These are phyloP conservation scores for Coturnix japonica DNA, from an alignment of 2,113 vertebrate genomes.

Conservation along the genomic window DNA sequence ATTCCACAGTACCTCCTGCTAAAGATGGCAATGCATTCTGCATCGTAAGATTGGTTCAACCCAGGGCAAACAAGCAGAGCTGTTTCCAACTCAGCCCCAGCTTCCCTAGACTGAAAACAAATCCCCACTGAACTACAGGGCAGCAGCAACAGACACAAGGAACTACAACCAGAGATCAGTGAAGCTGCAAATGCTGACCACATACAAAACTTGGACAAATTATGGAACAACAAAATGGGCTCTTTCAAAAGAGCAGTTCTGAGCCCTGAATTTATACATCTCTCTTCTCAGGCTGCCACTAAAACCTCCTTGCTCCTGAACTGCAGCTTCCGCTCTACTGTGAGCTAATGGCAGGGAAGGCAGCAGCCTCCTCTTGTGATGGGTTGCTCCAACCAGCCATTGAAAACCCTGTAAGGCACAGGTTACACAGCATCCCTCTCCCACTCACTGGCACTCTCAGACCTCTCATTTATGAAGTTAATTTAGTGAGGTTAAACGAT, in stretches of 20 bases:
- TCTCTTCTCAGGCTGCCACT: neutral
- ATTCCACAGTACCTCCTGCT: neutral
- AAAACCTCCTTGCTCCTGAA: neutral
- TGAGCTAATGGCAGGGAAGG: neutral
- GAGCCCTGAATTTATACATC: neutral
- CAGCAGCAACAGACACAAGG: neutral
- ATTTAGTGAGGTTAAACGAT: slow-evolving; percentile 34
- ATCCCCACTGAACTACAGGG: neutral
- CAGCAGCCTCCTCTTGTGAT: neutral
- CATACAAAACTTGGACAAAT: neutral
- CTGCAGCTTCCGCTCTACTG: neutral
- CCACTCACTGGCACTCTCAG: neutral
- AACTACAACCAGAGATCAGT: neutral
- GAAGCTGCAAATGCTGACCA: neutral
- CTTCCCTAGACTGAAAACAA: neutral
- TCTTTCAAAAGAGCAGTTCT: neutral
- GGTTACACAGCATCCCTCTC: neutral
- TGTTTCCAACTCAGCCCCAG: neutral
- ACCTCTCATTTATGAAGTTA: neutral
- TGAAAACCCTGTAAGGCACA: neutral
- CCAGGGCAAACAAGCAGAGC: neutral
- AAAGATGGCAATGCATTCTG: neutral
- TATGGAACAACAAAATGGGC: neutral
- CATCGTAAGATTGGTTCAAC: neutral
- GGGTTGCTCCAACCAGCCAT: neutral